Conservation (phyloP, 1,140 invertebrate genomes). For the Amphibalanus amphitrite region DNA sequence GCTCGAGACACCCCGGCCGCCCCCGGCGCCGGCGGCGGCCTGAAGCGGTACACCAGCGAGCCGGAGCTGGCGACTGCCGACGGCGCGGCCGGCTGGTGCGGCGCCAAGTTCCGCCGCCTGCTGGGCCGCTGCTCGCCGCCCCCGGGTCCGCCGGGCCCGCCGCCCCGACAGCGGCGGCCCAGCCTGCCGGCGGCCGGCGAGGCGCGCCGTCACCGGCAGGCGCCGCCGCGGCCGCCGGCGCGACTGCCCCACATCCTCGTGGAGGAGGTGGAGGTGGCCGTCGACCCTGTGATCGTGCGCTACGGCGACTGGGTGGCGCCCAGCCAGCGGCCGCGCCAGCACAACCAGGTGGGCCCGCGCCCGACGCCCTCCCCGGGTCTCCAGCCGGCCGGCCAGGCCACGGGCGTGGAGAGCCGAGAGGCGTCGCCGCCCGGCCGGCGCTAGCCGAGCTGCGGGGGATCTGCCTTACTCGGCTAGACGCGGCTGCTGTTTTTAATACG, state of each 20-base stretch:
- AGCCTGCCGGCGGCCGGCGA: not conserved
- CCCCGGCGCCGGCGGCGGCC: no score
- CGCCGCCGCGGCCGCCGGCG: no score
- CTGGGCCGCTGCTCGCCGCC: not conserved
- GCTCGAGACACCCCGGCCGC: not conserved
- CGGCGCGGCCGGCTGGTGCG: not conserved
- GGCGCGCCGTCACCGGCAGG: not conserved
- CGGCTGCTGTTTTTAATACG: no score
- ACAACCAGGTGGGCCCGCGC: not conserved
- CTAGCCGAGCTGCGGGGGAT: no score
- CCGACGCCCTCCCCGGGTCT: no score
- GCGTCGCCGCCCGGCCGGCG: no score
- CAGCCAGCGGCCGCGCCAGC: not conserved
- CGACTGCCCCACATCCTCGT: not conserved
- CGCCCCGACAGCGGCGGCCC: no score
- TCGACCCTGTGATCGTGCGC: not conserved
- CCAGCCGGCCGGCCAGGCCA: no score
- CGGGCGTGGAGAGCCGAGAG: not conserved
- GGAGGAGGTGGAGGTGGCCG: not conserved
- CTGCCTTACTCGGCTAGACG: no score
- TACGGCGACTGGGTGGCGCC: not conserved
- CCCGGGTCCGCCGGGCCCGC: no score
- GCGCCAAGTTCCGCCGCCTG: not conserved
- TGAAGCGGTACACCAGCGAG: not conserved
- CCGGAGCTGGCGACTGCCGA: not conserved